Conservation (phyloP, 2,797 vertebrate genomes). For the Clarias laeviceps region DNA sequence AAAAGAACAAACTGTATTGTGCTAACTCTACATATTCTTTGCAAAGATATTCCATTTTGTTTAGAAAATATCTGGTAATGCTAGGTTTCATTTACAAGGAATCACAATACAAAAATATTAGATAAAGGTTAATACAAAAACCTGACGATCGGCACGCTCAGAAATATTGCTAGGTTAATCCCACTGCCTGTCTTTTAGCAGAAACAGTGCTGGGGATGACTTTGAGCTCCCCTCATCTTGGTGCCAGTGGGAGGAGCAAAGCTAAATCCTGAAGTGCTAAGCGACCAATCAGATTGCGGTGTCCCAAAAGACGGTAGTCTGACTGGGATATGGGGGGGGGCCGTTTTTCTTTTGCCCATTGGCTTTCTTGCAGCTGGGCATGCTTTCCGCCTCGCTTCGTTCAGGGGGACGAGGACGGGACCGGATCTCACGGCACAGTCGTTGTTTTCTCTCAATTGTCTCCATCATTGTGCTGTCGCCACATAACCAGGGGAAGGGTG, state of each 20-base stretch:
- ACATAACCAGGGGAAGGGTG: conserved; percentile 94
- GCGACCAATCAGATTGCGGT: conserved; percentile 88
- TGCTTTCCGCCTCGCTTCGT: conserved; percentile 88
- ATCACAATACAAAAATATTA: conserved; percentile 86
- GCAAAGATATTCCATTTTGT: conserved; percentile 73
- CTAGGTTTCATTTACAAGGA: conserved; percentile 79
- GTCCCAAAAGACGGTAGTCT: conserved; percentile 97
- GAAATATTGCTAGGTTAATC: conserved; percentile 81
- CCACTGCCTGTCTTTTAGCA: conserved; percentile 72
- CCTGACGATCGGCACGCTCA: conserved; percentile 79
- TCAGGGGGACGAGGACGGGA: conserved; percentile 87
- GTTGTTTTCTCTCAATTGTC: conserved; percentile 97
- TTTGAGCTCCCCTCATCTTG: conserved; percentile 55
- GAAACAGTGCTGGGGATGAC: conserved; percentile 61
- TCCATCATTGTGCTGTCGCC: conserved; percentile 97
- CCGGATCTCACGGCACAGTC: conserved; percentile 94
- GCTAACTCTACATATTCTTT: conserved; percentile 77
- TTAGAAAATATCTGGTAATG: conserved; percentile 85
- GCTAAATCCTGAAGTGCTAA: conserved; percentile 56
- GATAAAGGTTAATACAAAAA: conserved; percentile 81
- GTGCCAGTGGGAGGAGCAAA: conserved; percentile 53
- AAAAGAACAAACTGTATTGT: conserved; percentile 71
- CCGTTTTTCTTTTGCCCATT: conserved; percentile 89
- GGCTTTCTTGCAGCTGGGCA: conserved; percentile 88
- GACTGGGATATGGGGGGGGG: conserved; percentile 93